Evolutionary conservation across 2,797 vertebrate genomes (phyloP), one percentile per base, ranked within the genome.

Genomic region (Alauda arvensis): DNA sequence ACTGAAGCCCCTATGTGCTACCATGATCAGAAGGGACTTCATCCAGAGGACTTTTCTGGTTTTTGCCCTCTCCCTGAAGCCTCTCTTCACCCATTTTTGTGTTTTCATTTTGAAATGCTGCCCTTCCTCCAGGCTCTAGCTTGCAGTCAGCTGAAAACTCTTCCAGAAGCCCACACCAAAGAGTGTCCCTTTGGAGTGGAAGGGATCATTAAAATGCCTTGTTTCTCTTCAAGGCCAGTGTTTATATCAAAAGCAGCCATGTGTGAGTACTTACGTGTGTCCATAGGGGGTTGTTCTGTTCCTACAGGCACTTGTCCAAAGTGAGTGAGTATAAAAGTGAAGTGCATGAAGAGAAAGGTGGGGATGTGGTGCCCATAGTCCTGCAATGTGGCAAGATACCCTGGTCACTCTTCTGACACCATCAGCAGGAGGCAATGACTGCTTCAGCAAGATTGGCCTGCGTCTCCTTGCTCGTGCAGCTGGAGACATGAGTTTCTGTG

Each of bases 261-360:
- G 5, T 77, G 33, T 49, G 18, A 65, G 10, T 51, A 46, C 49
- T 66, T 69, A 18, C 1, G 7, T 2, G 0, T 37, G 33, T 39
- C 42, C 20, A 15, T 1, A 31, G 15, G 57, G 60, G 67, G 19
- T 33, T 75, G 8, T 70, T 79, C 42, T 79, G 2, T 68, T 85
- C 76, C 69, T 88, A n/a, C 74, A 98, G 98, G 97, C 67, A 98
- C 97, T 84, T 97, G 96, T 97, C 97, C 98, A 71, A 90, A 97
- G 88, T 88, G 98, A 86, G 96, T 94, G 94, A 97, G 96, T 97
- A 97, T 96, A 97, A 95, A 94, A 97, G 87, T 39, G 97, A 97
- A 69, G 95, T 60, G 18, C 33, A 52, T 9, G 95, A 96, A 53
- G 87, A 88, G 25, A 93, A 96, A 85, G 94, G 82, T 8, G 60